A percentile compares a stretch with the other conserved stretches of the same genome.
Evolutionary conservation across 2,113 vertebrate species (phyloP).

Genomic region (Nothoprocta pentlandii): DNA sequence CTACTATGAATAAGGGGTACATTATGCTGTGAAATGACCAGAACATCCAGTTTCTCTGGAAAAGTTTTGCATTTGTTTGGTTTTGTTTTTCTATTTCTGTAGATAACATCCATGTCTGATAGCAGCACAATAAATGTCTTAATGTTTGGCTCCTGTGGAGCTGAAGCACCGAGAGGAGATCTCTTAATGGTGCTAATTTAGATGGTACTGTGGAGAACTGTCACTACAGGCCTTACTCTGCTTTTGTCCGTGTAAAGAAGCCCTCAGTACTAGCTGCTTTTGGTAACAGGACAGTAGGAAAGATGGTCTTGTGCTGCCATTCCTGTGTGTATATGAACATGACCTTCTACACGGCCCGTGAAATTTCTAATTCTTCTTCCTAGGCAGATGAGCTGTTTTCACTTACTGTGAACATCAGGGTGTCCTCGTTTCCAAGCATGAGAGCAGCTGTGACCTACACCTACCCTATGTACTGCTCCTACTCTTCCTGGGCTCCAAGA

Average conservation of each 20-base stretch:
- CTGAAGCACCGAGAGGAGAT: background rate
- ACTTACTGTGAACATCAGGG: constrained; percentile 51
- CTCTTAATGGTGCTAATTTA: background rate
- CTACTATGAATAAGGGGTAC: background rate
- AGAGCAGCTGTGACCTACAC: constrained; percentile 29
- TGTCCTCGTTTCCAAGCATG: constrained; percentile 51
- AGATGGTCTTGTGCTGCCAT: background rate
- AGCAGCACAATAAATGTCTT: background rate
- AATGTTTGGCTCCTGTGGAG: background rate
- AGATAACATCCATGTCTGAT: background rate
- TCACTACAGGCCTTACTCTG: background rate
- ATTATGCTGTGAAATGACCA: background rate
- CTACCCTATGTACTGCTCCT: constrained; percentile 49
- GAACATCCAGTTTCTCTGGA: constrained; percentile 18
- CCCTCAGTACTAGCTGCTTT: no score
- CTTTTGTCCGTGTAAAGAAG: background rate
- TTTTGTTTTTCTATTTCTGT: background rate
- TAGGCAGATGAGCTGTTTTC: constrained; percentile 57
- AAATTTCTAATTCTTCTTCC: background rate
- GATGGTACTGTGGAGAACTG: background rate
- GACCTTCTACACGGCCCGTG: background rate
- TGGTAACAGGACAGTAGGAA: background rate
- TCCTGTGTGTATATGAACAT: background rate
- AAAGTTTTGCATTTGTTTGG: background rate
- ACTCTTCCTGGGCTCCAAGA: constrained; percentile 43